phyloP scores from a whole-genome alignment of 2,888 invertebrate species.

The Hoplodrina ambigua region DNA sequence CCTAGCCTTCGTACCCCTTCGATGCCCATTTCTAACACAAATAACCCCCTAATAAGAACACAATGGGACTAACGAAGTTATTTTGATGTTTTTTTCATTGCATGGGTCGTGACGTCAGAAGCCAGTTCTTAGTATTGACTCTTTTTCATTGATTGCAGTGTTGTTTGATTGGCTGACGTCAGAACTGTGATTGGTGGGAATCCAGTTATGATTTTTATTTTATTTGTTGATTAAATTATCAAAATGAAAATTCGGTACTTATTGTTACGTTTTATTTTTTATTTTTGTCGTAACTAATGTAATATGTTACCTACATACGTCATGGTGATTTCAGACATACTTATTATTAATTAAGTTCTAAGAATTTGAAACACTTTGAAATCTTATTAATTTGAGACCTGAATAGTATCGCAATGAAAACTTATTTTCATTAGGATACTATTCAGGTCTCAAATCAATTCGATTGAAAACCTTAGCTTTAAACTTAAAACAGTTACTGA shows the following conservation, averaged over 20 bases:
- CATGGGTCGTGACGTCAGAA: conserved; percentile 49
- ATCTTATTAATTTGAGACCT: neutral
- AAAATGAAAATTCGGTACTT: conserved; percentile 7
- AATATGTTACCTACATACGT: neutral
- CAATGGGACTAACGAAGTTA: conserved; percentile 58
- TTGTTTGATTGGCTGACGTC: conserved; percentile 43
- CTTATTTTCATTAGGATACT: neutral
- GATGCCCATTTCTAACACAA: conserved; percentile 39
- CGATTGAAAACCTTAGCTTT: neutral
- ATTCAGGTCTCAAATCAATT: too few species aligned
- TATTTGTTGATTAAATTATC: neutral
- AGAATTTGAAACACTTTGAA: neutral
- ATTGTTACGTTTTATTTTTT: neutral
- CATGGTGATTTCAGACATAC: neutral
- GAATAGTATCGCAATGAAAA: conserved; percentile 24
- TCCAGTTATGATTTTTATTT: conserved; percentile 1
- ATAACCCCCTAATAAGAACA: conserved; percentile 49
- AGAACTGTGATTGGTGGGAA: conserved; percentile 23
- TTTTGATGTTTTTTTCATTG: conserved; percentile 52
- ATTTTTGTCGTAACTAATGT: neutral
- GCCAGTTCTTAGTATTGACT: conserved; percentile 18
- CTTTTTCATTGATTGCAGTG: conserved; percentile 37
- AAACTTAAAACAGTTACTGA: conserved; percentile 1
- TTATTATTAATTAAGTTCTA: neutral
- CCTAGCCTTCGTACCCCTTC: conserved; percentile 31